These are phyloP conservation scores for Eilema griseolum DNA, from an alignment of 2,888 invertebrate genomes.

Conservation along the genomic window DNA sequence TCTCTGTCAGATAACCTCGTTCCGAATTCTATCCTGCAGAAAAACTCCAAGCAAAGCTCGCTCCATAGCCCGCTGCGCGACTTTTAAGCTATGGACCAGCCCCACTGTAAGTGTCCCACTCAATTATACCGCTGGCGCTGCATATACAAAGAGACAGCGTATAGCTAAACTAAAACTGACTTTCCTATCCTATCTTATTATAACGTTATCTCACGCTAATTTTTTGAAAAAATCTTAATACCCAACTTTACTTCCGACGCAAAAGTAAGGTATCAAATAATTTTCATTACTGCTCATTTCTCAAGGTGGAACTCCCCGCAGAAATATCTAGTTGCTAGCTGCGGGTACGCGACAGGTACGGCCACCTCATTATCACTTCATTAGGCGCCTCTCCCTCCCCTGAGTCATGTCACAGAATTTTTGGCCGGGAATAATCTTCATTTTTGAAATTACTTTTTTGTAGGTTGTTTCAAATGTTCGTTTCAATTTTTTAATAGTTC, in stretches of 20 bases:
- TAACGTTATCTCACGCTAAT: neutral
- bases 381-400: constrained; percentile 43
- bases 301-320: neutral
- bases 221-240: neutral
- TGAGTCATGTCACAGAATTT: neutral
- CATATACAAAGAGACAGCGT: neutral
- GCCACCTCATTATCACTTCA: constrained; percentile 58
- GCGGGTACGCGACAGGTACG: neutral
- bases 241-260: neutral
- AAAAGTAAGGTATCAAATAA: neutral
- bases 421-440: neutral
- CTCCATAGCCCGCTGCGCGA: no score
- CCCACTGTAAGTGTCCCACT: no score
- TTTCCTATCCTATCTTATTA: no score
- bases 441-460: neutral
- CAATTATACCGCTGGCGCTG: no score
- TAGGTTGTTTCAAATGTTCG: neutral
- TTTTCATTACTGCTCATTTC: neutral
- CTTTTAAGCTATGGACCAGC: no score
- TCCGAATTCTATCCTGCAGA: no score
- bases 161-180: neutral
- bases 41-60: no score
- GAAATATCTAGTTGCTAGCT: constrained; percentile 13
- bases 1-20: no score
- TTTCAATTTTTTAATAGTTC: neutral